A percentile compares a stretch with the other conserved stretches of the same genome.
Conservation (phyloP, 2,888 invertebrate species). For the Drosophila diplacantha region DNA sequence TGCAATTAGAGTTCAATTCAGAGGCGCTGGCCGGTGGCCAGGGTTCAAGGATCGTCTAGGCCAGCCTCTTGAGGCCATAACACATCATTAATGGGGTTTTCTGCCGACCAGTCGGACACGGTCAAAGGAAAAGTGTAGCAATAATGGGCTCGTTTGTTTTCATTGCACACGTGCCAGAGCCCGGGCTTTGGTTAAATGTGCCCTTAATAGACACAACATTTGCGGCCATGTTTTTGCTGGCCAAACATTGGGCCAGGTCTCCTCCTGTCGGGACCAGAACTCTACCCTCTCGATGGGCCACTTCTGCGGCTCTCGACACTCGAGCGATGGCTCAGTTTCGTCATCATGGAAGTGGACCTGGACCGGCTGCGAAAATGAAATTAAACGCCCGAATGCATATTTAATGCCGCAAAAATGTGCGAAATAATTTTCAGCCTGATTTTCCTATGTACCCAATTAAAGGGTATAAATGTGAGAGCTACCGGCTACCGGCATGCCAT, state of each 20-base stretch:
- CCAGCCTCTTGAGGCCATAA: slow-evolving; percentile 41
- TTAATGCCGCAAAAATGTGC: slow-evolving; percentile 37
- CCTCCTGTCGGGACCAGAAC: slow-evolving; percentile 13
- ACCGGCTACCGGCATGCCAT: background rate
- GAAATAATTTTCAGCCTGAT: slow-evolving; percentile 24
- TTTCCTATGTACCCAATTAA: slow-evolving; percentile 2
- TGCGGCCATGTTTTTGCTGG: slow-evolving; percentile 52
- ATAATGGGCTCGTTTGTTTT: slow-evolving; percentile 66
- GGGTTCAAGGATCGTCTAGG: slow-evolving; percentile 55
- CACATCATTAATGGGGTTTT: slow-evolving; percentile 56
- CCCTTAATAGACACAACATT: slow-evolving; percentile 64
- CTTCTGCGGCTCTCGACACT: slow-evolving; percentile 21
- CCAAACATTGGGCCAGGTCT: slow-evolving; percentile 38
- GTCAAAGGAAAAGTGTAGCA: slow-evolving; percentile 50
- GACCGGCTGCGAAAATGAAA: slow-evolving; percentile 30
- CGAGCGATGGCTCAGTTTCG: slow-evolving; percentile 40
- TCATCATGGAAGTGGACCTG: slow-evolving; percentile 4
- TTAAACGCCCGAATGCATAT: slow-evolving; percentile 39
- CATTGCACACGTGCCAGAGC: slow-evolving; percentile 56
- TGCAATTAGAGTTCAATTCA: slow-evolving; percentile 69
- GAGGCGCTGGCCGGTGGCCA: slow-evolving; percentile 13
- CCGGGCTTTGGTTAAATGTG: slow-evolving; percentile 50
- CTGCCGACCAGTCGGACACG: slow-evolving; percentile 9
- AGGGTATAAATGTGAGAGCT: background rate
- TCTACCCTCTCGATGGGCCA: slow-evolving; percentile 26